phyloP scores from a whole-genome alignment of 2,113 vertebrate genomes.

The Diadophis punctatus region DNA sequence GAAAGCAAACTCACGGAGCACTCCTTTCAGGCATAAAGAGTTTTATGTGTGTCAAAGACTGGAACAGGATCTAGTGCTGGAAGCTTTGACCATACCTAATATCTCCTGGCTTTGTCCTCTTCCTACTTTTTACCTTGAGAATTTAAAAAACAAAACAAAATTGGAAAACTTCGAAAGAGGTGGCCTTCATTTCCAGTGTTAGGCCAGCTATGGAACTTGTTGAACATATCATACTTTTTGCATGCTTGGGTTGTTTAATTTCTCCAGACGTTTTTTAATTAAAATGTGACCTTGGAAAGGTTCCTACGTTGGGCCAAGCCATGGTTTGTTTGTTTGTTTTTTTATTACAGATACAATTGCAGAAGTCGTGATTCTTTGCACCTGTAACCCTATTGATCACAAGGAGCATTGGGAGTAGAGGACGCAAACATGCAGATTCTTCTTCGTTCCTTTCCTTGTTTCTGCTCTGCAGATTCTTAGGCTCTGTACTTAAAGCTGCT shows the following conservation, averaged over 20 bases:
- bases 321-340: not conserved
- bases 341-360: not conserved
- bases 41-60: not conserved
- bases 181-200: not conserved
- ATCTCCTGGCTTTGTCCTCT: not conserved
- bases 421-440: not conserved
- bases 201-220: not conserved
- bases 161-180: not conserved
- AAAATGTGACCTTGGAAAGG: not conserved
- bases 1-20: not conserved
- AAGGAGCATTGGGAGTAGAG: not conserved
- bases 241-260: not conserved
- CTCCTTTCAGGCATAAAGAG: not conserved
- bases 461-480: not conserved
- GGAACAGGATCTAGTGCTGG: not conserved
- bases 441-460: not conserved
- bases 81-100: not conserved
- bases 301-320: not conserved
- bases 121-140: not conserved
- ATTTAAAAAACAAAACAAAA: not conserved
- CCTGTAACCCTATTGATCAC: not conserved
- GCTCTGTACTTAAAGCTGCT: not conserved
- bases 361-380: not conserved
- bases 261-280: not conserved
- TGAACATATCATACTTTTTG: not conserved